Base-by-base conservation (phyloP, 2,888 invertebrate species). In the Isoperla grammatica region DNA sequence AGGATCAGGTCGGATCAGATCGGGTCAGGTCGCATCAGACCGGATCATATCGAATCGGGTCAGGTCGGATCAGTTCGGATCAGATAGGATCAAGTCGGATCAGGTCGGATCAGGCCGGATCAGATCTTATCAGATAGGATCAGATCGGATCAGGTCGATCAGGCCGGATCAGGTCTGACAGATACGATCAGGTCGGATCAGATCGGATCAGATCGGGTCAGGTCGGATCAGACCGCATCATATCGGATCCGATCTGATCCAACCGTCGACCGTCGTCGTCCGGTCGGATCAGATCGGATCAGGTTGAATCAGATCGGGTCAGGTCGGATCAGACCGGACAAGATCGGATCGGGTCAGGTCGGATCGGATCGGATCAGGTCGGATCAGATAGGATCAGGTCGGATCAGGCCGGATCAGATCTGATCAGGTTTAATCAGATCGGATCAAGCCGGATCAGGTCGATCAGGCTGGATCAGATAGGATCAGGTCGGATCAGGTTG, bases 41-140 rank as follows among this genome's bases (percentile, higher is more conserved):
- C 29, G 29, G 29, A 8, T 29, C 29, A 8, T 4, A 8, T 29
- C 29, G 29, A 8, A 43, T 56, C 42, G n/a, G 46, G 15, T 48
- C 42, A 9, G 56, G 42, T 56, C 42, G 13, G 43, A 43, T 56
- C 42, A 9, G 46, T 17, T 56, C 42, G 15, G 39, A 43, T 56
- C 42, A 6, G 56, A 43, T 56, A 5, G 12, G 43, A 43, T 37
- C 37, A 19, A 37, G 37, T 56, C 19, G 12, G 15, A 9, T 56
- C 42, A 48, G 56, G 42, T 54, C 15, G 12, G 54, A 54, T 54
- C 40, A 46, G 54, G 40, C 40, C 6, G n/a, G 54, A 15, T 54
- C 40, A 5, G 54, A 22, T 54, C 13, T 9, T 35, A 39, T 54
- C 40, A 6, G 54, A 39, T 54, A n/a, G 6, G 42, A 49, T 49